Evolutionary conservation across 2,888 invertebrate genomes (phyloP).

Genomic region (Ptilodon capucinus): DNA sequence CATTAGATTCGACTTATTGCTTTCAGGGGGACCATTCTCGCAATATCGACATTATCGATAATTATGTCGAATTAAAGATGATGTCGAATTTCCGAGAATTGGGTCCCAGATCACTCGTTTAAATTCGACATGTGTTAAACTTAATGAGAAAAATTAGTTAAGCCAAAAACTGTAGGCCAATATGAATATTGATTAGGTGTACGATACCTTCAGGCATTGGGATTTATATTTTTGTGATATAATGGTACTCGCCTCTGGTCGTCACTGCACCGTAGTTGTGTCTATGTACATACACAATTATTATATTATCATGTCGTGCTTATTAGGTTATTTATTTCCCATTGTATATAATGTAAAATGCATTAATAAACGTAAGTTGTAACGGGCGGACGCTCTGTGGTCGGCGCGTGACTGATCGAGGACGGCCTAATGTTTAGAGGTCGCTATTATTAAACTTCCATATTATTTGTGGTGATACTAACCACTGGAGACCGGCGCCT

Average conservation of each 20-base stretch:
- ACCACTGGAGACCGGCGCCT: slow-evolving; percentile 37
- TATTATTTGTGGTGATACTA: slow-evolving; percentile 5
- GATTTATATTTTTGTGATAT: slow-evolving; percentile 67
- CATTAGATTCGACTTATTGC: neutral
- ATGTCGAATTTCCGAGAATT: too few species aligned
- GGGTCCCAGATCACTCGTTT: too few species aligned
- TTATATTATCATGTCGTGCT: slow-evolving; percentile 62
- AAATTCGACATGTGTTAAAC: slow-evolving; percentile 24
- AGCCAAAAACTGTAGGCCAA: slow-evolving; percentile 75
- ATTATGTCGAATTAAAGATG: too few species aligned
- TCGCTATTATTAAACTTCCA: slow-evolving; percentile 27
- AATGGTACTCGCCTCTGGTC: slow-evolving; percentile 36
- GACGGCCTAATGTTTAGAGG: slow-evolving; percentile 44
- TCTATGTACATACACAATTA: slow-evolving; percentile 72
- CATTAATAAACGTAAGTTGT: slow-evolving; percentile 36
- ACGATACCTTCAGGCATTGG: slow-evolving; percentile 48
- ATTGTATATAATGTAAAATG: slow-evolving; percentile 80
- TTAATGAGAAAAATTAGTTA: slow-evolving; percentile 57
- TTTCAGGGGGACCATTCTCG: too few species aligned
- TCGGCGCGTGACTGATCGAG: slow-evolving; percentile 33
- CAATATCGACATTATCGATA: too few species aligned
- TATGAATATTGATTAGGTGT: slow-evolving; percentile 47
- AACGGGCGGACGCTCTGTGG: slow-evolving; percentile 39
- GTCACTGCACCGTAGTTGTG: slow-evolving; percentile 44
- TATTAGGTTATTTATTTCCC: slow-evolving; percentile 77